These are phyloP conservation scores for Ophonus ardosiacus DNA, from an alignment of 2,888 invertebrate species.

Conservation along the genomic window DNA sequence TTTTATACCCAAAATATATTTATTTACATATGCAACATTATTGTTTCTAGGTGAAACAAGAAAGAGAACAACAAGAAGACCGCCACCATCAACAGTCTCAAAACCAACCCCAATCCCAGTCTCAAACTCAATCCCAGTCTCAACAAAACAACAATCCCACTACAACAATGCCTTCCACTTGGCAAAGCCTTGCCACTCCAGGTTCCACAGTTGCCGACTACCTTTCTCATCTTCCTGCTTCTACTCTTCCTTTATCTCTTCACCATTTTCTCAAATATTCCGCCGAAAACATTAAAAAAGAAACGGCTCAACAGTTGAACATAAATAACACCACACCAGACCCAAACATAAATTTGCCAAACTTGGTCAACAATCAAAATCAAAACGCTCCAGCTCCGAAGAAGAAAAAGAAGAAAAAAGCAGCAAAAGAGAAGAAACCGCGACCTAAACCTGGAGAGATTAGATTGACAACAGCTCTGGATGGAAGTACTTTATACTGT, in stretches of 20 bases:
- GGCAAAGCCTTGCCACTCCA: slow-evolving; percentile 82
- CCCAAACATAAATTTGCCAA: slow-evolving; percentile 71
- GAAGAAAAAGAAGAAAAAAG: slow-evolving; percentile 90
- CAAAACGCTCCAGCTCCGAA: slow-evolving; percentile 76
- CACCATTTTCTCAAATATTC: slow-evolving; percentile 92
- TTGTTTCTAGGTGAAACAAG: slow-evolving; percentile 68
- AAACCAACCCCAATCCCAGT: not conserved
- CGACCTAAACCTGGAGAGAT: slow-evolving; percentile 91
- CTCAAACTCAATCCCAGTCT: not conserved
- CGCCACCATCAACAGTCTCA: slow-evolving; percentile 66
- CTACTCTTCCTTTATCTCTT: slow-evolving; percentile 85
- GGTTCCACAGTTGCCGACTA: slow-evolving; percentile 92
- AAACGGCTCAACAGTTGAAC: slow-evolving; percentile 77
- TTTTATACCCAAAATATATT: too few species aligned
- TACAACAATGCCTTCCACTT: slow-evolving; percentile 79
- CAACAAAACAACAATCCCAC: slow-evolving; percentile 76
- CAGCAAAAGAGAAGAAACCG: slow-evolving; percentile 88
- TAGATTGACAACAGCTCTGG: slow-evolving; percentile 86
- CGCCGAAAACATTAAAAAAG: slow-evolving; percentile 86
- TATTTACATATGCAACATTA: not conserved
- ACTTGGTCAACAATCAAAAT: slow-evolving; percentile 66
- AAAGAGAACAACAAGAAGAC: slow-evolving; percentile 68
- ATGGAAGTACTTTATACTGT: slow-evolving; percentile 90
- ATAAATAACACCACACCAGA: slow-evolving; percentile 68
- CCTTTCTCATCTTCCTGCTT: slow-evolving; percentile 86